phyloP scores from a whole-genome alignment of 2,113 vertebrate species.

The Chloropsis cyanopogon region DNA sequence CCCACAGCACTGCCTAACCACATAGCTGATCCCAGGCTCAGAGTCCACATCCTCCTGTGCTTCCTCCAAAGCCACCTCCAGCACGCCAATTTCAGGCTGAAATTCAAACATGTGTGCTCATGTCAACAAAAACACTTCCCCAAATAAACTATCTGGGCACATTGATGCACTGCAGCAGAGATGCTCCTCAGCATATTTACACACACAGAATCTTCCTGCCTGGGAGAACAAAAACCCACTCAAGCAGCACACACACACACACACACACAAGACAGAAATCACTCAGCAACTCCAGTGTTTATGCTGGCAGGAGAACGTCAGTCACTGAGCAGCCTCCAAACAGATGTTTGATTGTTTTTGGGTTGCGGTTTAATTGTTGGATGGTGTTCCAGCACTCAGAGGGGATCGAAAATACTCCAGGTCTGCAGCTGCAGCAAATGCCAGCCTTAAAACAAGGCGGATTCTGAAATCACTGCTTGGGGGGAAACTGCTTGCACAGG shows the following conservation, averaged over 20 bases:
- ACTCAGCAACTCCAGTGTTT: slow-evolving; percentile 64
- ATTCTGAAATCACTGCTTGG: slow-evolving; percentile 71
- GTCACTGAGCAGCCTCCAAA: slow-evolving; percentile 81
- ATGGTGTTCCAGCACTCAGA: slow-evolving; percentile 80
- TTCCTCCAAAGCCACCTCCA: background rate
- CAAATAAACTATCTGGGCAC: background rate
- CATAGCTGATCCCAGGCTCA: background rate
- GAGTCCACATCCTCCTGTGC: background rate
- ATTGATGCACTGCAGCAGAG: background rate
- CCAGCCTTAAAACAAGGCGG: slow-evolving; percentile 70
- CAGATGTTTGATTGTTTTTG: slow-evolving; percentile 92
- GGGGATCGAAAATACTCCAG: slow-evolving; percentile 77
- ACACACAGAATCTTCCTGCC: background rate
- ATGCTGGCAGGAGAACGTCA: slow-evolving; percentile 76
- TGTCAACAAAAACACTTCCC: background rate
- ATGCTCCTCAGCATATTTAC: background rate
- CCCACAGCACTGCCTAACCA: background rate
- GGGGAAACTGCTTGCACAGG: slow-evolving; percentile 73
- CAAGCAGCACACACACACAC: background rate
- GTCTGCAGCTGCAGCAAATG: slow-evolving; percentile 83
- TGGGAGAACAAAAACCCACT: background rate
- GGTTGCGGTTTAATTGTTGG: slow-evolving; percentile 88
- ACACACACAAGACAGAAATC: slow-evolving; percentile 53
- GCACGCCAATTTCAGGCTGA: background rate
- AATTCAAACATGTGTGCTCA: background rate